phyloP scores from a whole-genome alignment of 1,140 invertebrate genomes.

The Homarus americanus region DNA sequence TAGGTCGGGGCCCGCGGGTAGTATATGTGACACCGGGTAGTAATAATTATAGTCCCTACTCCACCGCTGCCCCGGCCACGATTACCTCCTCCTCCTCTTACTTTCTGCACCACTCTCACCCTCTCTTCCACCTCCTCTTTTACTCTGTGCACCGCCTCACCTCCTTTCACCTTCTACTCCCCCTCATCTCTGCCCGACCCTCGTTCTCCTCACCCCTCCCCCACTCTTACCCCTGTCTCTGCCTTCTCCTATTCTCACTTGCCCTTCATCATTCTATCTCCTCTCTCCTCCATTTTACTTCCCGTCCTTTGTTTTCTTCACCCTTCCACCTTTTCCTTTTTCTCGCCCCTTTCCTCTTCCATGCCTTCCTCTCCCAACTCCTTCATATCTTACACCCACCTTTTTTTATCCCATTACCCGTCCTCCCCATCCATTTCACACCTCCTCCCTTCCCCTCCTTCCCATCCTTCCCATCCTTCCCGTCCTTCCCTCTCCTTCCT shows the following conservation, averaged over 20 bases:
- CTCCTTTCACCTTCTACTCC: background rate
- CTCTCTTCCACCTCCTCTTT: constrained; percentile 19
- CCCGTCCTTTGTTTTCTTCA: background rate
- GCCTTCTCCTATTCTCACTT: too few species aligned
- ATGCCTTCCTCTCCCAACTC: too few species aligned
- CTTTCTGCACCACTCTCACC: background rate
- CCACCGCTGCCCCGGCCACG: background rate
- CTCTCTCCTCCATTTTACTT: background rate
- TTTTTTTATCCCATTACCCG: background rate
- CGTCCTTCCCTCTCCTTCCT: background rate
- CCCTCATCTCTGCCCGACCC: background rate
- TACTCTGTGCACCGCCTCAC: background rate
- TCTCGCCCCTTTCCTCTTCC: too few species aligned
- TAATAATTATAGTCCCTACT: background rate
- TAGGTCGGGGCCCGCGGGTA: background rate
- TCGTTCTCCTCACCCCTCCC: too few species aligned
- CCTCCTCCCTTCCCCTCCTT: background rate
- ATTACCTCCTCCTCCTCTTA: background rate
- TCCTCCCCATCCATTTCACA: background rate
- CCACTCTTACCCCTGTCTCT: too few species aligned
- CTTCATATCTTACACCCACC: too few species aligned
- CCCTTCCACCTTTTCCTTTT: too few species aligned
- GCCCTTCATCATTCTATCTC: too few species aligned
- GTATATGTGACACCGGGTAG: background rate
- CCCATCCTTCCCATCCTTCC: background rate